A percentile compares a stretch with the other conserved stretches of the same genome.
These are phyloP conservation scores for Lindbergichthys nudifrons DNA, from an alignment of 2,797 vertebrate species.

Conservation along the genomic window DNA sequence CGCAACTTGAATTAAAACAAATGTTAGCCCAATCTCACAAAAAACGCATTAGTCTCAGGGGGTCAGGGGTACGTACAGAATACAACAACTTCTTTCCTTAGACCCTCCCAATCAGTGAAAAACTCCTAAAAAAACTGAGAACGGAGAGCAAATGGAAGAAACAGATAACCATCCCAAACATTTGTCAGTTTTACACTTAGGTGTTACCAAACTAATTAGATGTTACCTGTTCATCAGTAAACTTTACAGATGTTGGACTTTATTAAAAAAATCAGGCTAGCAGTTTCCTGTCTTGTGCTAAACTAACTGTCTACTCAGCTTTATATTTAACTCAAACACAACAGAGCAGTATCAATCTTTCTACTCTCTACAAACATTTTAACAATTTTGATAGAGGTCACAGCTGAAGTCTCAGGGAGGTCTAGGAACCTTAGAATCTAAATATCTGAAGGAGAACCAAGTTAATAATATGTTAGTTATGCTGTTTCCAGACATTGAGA, in stretches of 20 bases:
- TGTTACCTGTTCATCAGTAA: neutral
- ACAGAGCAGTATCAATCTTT: neutral
- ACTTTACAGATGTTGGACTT: neutral
- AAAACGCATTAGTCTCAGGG: too few relatives aligned
- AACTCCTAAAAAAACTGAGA: too few relatives aligned
- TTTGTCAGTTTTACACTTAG: neutral
- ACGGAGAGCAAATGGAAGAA: too few relatives aligned
- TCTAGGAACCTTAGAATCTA: slow-evolving; percentile 6
- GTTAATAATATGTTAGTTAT: slow-evolving; percentile 3
- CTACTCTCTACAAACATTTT: neutral
- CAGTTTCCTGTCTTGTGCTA: neutral
- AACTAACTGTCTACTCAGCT: neutral
- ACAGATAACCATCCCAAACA: neutral
- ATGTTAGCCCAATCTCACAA: too few relatives aligned
- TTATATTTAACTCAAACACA: neutral
- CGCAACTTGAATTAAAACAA: too few relatives aligned
- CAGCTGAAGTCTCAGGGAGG: neutral
- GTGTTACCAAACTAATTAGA: neutral
- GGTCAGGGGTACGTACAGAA: too few relatives aligned
- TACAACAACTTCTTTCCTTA: too few relatives aligned
- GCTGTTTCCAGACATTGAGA: slow-evolving; percentile 10
- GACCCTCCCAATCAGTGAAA: too few relatives aligned
- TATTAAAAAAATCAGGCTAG: neutral
- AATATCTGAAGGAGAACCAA: slow-evolving; percentile 11
- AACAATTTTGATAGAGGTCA: neutral